Conservation (phyloP, 2,113 vertebrate genomes). For the Tychaedon coryphoeus region DNA sequence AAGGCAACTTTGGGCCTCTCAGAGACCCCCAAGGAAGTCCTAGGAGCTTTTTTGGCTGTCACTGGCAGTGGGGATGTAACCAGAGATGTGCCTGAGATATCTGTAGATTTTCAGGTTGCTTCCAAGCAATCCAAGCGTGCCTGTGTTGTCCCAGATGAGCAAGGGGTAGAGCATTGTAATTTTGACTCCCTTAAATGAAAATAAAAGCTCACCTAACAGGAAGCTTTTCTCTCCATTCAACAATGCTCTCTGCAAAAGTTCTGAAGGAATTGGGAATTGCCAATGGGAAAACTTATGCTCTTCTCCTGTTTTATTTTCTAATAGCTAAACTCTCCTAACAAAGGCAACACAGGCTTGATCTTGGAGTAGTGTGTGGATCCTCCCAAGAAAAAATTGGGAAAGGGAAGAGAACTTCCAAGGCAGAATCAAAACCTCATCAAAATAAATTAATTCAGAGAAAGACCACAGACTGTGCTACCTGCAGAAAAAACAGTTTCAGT, state of each 20-base stretch:
- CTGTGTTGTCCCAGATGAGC: not conserved
- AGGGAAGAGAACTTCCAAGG: not conserved
- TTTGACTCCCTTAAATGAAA: not conserved
- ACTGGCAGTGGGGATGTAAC: not conserved
- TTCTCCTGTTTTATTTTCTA: not conserved
- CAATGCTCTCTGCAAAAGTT: not conserved
- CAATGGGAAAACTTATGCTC: not conserved
- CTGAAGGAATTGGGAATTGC: not conserved
- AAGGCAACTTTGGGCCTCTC: not conserved
- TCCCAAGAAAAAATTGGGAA: not conserved
- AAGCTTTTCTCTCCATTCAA: not conserved
- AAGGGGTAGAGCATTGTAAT: not conserved
- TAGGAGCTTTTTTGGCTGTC: not conserved
- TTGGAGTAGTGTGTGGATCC: not conserved
- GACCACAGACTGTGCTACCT: not conserved
- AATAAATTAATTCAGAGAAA: not conserved
- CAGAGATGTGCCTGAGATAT: not conserved
- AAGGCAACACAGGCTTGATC: not conserved
- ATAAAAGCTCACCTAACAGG: not conserved
- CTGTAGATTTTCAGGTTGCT: not conserved
- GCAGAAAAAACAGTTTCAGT: not conserved
- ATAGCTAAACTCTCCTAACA: not conserved
- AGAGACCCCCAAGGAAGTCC: not conserved
- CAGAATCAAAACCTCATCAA: not conserved
- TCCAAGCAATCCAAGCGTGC: not conserved